Percentiles rank a stretch among this genome's conserved stretches.
These are phyloP conservation scores for Sepiola atlantica DNA, from an alignment of 2,888 invertebrate species.

Conservation along the genomic window DNA sequence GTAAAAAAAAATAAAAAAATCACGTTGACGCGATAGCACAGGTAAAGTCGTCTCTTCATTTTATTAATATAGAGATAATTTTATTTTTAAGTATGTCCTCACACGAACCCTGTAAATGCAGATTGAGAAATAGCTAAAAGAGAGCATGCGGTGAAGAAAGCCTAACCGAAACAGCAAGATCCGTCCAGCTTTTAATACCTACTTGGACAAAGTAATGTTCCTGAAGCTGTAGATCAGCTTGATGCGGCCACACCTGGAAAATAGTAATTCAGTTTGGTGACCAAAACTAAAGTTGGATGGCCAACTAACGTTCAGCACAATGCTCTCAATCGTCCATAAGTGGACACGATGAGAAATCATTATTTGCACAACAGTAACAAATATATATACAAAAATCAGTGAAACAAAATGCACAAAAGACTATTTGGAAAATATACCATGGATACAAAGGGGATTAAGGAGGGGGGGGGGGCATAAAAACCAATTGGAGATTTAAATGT, in stretches of 20 bases:
- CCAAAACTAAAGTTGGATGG: constrained; percentile 8
- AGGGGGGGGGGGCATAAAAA: neutral
- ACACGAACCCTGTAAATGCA: constrained; percentile 32
- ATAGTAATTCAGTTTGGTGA: constrained; percentile 20
- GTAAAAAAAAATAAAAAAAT: too few species aligned
- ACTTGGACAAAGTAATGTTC: constrained; percentile 32
- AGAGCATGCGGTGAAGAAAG: constrained; percentile 15
- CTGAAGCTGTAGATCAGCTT: constrained; percentile 32
- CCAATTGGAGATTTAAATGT: neutral
- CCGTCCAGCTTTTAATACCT: neutral
- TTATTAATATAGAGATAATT: too few species aligned
- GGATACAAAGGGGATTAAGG: neutral
- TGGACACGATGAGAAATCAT: constrained; percentile 32
- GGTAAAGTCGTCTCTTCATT: too few species aligned
- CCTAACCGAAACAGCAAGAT: constrained; percentile 32
- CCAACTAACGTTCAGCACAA: neutral
- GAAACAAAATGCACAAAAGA: neutral
- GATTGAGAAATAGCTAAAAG: neutral
- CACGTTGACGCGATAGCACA: too few species aligned
- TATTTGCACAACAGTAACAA: neutral
- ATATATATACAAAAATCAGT: neutral
- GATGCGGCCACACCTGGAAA: constrained; percentile 10
- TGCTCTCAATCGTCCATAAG: constrained; percentile 32
- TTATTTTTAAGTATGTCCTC: neutral
- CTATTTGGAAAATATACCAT: neutral